Percentiles rank a stretch among this genome's conserved stretches.
phyloP scores from a whole-genome alignment of 2,888 invertebrate genomes.

The Drosophila neonasuta region DNA sequence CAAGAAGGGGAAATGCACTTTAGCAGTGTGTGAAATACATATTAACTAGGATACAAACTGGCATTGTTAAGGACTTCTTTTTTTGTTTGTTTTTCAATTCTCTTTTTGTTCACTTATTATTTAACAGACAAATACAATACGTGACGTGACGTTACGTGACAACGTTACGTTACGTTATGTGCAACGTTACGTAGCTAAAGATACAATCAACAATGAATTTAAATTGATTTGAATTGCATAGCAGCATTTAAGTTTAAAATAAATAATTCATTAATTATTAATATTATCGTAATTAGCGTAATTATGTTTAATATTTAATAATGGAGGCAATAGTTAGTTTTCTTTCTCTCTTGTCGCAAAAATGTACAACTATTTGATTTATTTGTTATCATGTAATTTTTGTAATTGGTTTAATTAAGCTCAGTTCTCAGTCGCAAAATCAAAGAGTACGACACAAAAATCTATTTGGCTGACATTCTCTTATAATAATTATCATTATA shows the following conservation, averaged over 20 bases:
- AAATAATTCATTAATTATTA: constrained; percentile 12
- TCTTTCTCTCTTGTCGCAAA: constrained; percentile 9
- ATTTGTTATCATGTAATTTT: constrained; percentile 7
- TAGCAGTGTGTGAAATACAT: constrained; percentile 7
- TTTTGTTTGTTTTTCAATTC: constrained; percentile 3
- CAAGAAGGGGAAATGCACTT: constrained; percentile 13
- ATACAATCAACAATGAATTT: constrained; percentile 34
- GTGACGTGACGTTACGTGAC: constrained; percentile 24
- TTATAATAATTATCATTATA: neutral
- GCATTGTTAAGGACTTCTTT: neutral
- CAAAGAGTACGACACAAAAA: constrained; percentile 24
- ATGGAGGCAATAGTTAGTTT: constrained; percentile 18
- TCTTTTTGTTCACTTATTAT: constrained; percentile 21
- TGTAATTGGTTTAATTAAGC: constrained; percentile 39
- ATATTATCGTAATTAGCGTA: constrained; percentile 6
- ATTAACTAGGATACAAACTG: constrained; percentile 31
- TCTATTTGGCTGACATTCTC: constrained; percentile 16
- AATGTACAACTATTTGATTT: constrained; percentile 19
- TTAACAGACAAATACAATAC: constrained; percentile 34
- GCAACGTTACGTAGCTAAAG: neutral
- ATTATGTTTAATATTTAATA: constrained; percentile 14
- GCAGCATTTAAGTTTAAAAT: constrained; percentile 7
- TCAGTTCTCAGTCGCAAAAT: constrained; percentile 51
- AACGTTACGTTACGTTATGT: neutral
- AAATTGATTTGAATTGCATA: constrained; percentile 20